Percentiles rank a stretch among this genome's conserved stretches.
Conservation (phyloP, 2,797 vertebrate genomes). For the Anguilla megastoma region DNA sequence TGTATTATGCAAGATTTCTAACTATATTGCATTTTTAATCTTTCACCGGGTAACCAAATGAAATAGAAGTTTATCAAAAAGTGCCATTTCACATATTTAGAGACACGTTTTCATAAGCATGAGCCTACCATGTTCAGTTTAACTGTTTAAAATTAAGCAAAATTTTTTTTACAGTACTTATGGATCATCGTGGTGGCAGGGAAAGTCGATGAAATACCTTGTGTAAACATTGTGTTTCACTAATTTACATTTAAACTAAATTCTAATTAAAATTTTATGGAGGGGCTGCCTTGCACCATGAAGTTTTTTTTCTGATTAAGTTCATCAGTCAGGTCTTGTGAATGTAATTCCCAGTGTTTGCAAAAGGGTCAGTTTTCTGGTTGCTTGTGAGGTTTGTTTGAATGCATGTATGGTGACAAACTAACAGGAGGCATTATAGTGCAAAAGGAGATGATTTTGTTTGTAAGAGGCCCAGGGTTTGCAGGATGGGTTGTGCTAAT, state of each 20-base stretch:
- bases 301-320: neutral
- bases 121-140: neutral
- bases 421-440: neutral
- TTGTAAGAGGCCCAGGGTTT: neutral
- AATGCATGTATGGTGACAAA: neutral
- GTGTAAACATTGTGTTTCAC: neutral
- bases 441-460: neutral
- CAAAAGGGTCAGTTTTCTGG: constrained; percentile 20
- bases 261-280: neutral
- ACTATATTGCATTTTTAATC: neutral
- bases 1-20: neutral
- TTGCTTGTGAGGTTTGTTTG: neutral
- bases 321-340: neutral
- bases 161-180: neutral
- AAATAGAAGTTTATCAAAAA: neutral
- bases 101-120: neutral
- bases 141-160: neutral
- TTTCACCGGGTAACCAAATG: neutral
- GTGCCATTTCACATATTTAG: neutral
- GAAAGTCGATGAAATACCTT: neutral
- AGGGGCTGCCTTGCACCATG: neutral
- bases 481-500: neutral
- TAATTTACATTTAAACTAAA: neutral
- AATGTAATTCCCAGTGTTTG: neutral
- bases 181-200: neutral